phyloP scores from a whole-genome alignment of 2,888 invertebrate genomes.

The Limenitis arthemis region DNA sequence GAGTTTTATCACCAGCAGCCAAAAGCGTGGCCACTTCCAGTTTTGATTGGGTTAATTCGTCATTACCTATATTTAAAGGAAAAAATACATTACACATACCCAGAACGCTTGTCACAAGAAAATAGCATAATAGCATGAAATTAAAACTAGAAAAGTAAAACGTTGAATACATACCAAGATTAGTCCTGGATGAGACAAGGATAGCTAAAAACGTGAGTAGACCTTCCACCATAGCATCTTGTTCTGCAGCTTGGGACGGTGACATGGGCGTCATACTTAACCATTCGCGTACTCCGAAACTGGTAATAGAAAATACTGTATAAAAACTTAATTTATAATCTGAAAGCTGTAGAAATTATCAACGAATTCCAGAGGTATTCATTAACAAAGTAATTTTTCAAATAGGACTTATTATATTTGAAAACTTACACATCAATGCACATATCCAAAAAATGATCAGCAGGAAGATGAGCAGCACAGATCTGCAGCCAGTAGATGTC shows the following conservation, averaged over 20 bases:
- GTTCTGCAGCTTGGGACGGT: constrained; percentile 82
- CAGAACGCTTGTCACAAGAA: no score
- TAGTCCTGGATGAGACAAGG: constrained; percentile 89
- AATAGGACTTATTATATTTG: not conserved
- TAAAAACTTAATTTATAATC: no score
- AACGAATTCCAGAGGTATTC: not conserved
- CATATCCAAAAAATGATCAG: constrained; percentile 88
- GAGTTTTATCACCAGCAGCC: constrained; percentile 95
- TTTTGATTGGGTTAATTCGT: constrained; percentile 78
- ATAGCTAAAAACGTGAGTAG: constrained; percentile 93
- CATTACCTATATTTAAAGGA: constrained; percentile 55
- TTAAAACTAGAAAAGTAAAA: not conserved
- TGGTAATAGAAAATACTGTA: constrained; percentile 34
- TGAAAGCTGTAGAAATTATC: no score
- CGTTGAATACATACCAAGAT: constrained; percentile 75
- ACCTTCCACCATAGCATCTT: constrained; percentile 94
- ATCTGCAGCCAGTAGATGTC: constrained; percentile 96
- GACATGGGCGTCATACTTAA: constrained; percentile 81
- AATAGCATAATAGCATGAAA: not conserved
- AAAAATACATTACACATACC: no score
- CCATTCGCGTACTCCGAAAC: constrained; percentile 92
- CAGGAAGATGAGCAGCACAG: constrained; percentile 89
- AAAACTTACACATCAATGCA: constrained; percentile 86
- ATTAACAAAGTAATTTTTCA: not conserved
- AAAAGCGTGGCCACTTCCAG: constrained; percentile 94